Evolutionary conservation across 2,888 invertebrate genomes (phyloP), one percentile per base, ranked within the genome.

Genomic region (Thymelicus acteon): DNA sequence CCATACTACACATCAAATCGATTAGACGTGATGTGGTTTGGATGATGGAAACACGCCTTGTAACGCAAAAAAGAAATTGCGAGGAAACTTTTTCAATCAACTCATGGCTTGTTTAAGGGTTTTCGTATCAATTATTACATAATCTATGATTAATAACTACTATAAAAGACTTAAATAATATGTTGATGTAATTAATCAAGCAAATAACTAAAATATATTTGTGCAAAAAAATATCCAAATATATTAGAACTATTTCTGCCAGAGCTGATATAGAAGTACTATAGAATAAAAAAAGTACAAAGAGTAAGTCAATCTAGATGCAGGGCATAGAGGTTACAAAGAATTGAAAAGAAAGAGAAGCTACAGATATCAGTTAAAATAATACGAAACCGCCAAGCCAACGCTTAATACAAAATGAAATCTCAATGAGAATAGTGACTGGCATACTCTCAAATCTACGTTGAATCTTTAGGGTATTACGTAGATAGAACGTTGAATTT

Each of bases 1-100:
- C n/a, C 52, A 1, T 19, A 19, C 52, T 5, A 7, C 7, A 19
- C 67, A 39, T 60, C 49, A 60, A 31, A 60, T 60, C 66, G 52
- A 57, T 47, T 44, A 39, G 37, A 58, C 47, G 31, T 58, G n/a
- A 62, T 49, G 31, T 48, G 24, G 8, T 48, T 48, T 15, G 37
- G 8, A 37, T 49, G 47, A 54, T 66, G 57, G 31, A 57, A 12
- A 8, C 15, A 44, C 31, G 37, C 37, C 6, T 67, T 7, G 7
- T 12, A 15, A 62, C 13, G n/a, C 15, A 62, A 62, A n/a, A 37
- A 48, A 49, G 40, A 39, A 40, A 54, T 15, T 40, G 7, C 6
- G 8, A 52, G 4, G 52, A 19, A 15, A 24, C 3, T 31, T 31
- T 31, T 31, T 3, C 31, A 31, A 31, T 3, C 31, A 31, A 31